Conservation (phyloP, 1,140 invertebrate genomes). For the Trinorchestia longiramus region DNA sequence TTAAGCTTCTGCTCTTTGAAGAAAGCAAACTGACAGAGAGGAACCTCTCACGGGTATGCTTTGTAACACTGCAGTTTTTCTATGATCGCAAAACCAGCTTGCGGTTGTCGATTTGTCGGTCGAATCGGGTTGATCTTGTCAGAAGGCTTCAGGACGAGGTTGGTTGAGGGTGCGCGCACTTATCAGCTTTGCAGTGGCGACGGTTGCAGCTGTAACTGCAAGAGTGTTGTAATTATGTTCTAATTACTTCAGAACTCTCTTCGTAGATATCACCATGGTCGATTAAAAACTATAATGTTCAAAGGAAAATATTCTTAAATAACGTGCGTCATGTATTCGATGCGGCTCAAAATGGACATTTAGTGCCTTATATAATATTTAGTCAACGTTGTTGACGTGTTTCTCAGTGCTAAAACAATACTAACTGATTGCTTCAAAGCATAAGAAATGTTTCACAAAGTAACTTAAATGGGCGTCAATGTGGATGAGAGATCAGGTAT, state of each 20-base stretch:
- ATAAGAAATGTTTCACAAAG: neutral
- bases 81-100: neutral
- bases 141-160: neutral
- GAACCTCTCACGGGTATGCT: neutral
- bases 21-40: neutral
- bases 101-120: neutral
- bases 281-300: neutral
- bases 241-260: neutral
- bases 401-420: neutral
- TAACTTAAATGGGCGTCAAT: neutral
- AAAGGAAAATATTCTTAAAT: neutral
- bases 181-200: neutral
- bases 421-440: neutral
- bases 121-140: too few species aligned
- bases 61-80: neutral
- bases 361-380: neutral
- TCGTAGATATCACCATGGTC: neutral
- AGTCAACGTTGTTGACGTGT: neutral
- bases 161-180: neutral
- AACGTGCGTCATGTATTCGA: neutral
- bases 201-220: neutral
- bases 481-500: neutral
- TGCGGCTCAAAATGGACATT: neutral
- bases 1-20: neutral
- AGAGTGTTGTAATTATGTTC: neutral